Evolutionary conservation across 2,888 invertebrate genomes (phyloP).

Genomic region (Neocrepidodera transversa): DNA sequence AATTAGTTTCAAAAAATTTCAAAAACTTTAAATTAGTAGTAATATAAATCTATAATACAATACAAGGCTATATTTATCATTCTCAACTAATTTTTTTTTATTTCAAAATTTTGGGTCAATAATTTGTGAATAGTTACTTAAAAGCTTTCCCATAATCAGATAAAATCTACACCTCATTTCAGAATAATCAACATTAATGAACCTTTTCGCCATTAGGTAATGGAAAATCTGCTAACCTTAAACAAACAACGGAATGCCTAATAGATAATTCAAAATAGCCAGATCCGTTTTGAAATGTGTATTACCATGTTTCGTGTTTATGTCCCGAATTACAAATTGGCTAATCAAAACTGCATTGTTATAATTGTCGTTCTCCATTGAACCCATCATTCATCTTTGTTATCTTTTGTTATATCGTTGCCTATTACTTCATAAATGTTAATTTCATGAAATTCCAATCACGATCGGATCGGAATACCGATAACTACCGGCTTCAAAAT

Average conservation of each 20-base stretch:
- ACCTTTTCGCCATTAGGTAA: too few species aligned
- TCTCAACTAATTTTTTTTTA: too few species aligned
- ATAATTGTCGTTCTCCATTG: conserved; percentile 24
- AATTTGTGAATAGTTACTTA: too few species aligned
- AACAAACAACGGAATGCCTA: not conserved
- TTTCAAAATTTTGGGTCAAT: too few species aligned
- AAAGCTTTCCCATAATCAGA: too few species aligned
- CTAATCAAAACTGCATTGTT: conserved; percentile 27
- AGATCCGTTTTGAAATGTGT: not conserved
- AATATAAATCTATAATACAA: too few species aligned
- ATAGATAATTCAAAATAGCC: not conserved
- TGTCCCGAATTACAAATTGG: conserved; percentile 28
- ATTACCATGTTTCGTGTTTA: conserved; percentile 18
- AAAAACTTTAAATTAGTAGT: too few species aligned
- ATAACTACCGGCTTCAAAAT: conserved; percentile 11
- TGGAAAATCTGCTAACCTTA: too few species aligned
- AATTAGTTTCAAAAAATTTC: too few species aligned
- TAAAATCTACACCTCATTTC: too few species aligned
- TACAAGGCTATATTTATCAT: too few species aligned
- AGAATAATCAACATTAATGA: too few species aligned
- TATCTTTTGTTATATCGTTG: conserved; percentile 21
- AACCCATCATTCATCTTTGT: conserved; percentile 22
- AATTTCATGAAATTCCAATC: conserved; percentile 23
- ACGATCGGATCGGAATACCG: not conserved
- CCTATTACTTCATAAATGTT: conserved; percentile 21